Percentiles rank a stretch among this genome's conserved stretches.
Conservation (phyloP, 2,797 vertebrate species). For the Ptychadena robeensis region DNA sequence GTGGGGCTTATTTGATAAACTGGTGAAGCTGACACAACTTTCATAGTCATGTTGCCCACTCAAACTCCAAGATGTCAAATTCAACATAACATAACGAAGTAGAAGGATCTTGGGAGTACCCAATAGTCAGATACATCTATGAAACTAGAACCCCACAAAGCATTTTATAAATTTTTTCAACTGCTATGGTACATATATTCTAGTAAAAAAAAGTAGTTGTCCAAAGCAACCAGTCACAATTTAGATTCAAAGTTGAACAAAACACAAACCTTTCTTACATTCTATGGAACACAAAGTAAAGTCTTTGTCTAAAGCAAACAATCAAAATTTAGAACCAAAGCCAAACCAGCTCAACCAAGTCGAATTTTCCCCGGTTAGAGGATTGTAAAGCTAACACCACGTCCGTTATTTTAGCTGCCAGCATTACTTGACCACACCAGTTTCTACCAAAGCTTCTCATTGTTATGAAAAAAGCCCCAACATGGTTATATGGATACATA, state of each 20-base stretch:
- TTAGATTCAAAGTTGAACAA: neutral
- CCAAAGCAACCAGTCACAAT: neutral
- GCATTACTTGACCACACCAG: neutral
- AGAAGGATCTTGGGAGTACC: neutral
- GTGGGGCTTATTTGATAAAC: constrained; percentile 27
- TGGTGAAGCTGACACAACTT: neutral
- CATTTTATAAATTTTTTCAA: neutral
- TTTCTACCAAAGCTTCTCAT: neutral
- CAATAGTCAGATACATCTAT: neutral
- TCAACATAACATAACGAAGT: neutral
- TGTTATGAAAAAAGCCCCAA: constrained; percentile 31
- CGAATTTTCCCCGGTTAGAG: neutral
- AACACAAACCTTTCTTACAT: neutral
- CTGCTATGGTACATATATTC: neutral
- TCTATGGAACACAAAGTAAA: neutral
- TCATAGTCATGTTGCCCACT: neutral
- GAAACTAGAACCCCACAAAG: neutral
- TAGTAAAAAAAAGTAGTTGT: neutral
- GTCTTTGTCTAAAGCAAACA: neutral
- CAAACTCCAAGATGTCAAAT: neutral
- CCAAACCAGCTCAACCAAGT: too few species aligned
- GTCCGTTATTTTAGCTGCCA: neutral
- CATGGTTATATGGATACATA: constrained; percentile 58
- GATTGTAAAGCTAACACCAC: neutral
- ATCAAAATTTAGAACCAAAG: neutral